Percentiles rank a stretch among this genome's conserved stretches.
Conservation (phyloP, 1,140 invertebrate genomes). For the Neotoxoptera formosana region DNA sequence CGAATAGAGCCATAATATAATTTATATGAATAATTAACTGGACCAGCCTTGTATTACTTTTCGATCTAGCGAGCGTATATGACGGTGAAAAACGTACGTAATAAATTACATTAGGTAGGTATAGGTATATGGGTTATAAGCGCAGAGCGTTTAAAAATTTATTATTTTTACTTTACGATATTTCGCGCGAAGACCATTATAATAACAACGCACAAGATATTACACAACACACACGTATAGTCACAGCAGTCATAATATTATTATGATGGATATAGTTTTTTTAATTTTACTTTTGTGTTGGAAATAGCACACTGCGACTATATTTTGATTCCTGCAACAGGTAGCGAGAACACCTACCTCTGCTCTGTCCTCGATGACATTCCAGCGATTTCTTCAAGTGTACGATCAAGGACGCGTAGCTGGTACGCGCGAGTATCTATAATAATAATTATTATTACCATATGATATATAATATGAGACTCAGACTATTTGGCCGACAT, state of each 20-base stretch:
- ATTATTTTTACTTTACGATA: background rate
- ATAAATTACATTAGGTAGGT: background rate
- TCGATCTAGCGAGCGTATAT: background rate
- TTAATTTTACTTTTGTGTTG: background rate
- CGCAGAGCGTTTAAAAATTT: background rate
- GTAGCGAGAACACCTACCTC: background rate
- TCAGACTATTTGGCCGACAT: background rate
- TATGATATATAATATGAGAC: too few relatives aligned
- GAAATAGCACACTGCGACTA: background rate
- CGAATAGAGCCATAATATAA: too few relatives aligned
- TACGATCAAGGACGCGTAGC: slow-evolving; percentile 30
- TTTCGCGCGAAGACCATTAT: background rate
- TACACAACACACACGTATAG: background rate
- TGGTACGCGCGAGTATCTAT: background rate
- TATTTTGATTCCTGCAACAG: background rate
- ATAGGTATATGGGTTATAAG: background rate
- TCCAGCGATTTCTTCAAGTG: slow-evolving; percentile 25
- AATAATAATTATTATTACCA: background rate
- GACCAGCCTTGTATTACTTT: slow-evolving; percentile 39
- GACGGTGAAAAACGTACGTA: background rate
- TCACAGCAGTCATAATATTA: background rate
- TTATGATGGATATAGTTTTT: background rate
- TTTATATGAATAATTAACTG: background rate
- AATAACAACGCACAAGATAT: background rate
- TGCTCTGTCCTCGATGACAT: background rate